Percentiles rank a stretch among this genome's conserved stretches.
Evolutionary conservation across 2,888 invertebrate species (phyloP).

Genomic region (Lagria hirta): DNA sequence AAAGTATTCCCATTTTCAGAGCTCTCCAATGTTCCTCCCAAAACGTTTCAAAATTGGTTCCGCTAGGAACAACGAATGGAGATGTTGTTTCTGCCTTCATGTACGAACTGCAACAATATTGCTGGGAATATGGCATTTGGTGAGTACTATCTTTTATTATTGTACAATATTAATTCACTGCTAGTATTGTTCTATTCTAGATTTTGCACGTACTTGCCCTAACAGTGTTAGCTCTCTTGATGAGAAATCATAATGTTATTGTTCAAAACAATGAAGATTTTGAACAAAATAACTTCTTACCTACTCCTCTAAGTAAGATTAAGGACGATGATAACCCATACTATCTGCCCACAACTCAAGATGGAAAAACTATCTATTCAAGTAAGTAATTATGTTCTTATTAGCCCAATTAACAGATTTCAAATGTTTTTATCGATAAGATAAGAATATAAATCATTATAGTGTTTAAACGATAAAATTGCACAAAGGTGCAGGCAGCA

Average conservation of each 20-base stretch:
- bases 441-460: too few relatives aligned
- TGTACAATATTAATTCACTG: constrained; percentile 3
- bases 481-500: too few relatives aligned
- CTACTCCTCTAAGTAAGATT: constrained; percentile 73
- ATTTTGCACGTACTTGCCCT: constrained; percentile 75
- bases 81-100: constrained; percentile 79
- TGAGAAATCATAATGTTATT: constrained; percentile 71
- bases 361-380: constrained; percentile 67
- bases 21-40: constrained; percentile 58
- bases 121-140: constrained; percentile 83
- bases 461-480: too few relatives aligned
- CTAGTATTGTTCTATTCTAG: constrained; percentile 57
- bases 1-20: too few relatives aligned
- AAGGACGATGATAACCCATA: constrained; percentile 61
- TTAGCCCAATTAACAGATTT: too few relatives aligned
- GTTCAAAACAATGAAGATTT: constrained; percentile 56
- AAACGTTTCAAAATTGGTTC: constrained; percentile 67
- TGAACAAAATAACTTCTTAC: constrained; percentile 57
- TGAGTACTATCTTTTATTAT: constrained; percentile 55
- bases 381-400: too few relatives aligned
- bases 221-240: constrained; percentile 71
- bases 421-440: too few relatives aligned
- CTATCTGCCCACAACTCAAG: constrained; percentile 57
- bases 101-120: constrained; percentile 80
- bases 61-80: constrained; percentile 72